A percentile compares a stretch with the other conserved stretches of the same genome.
phyloP scores from a whole-genome alignment of 2,888 invertebrate genomes.

The Pomacea canaliculata region DNA sequence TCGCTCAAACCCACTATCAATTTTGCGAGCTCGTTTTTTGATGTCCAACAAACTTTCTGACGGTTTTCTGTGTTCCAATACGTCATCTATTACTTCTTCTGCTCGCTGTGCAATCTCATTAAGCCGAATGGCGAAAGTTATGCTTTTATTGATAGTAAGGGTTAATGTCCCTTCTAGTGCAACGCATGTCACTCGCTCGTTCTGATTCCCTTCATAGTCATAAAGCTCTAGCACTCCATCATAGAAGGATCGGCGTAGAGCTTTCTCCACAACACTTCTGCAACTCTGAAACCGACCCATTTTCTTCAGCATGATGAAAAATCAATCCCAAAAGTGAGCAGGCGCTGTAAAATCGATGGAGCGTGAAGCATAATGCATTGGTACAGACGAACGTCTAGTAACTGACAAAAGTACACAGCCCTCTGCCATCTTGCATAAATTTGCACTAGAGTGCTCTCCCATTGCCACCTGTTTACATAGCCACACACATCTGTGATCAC shows the following conservation, averaged over 20 bases:
- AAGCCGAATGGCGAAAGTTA: slow-evolving; percentile 36
- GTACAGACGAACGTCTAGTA: slow-evolving; percentile 10
- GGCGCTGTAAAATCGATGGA: neutral
- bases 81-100: slow-evolving; percentile 20
- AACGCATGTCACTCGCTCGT: slow-evolving; percentile 36
- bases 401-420: slow-evolving; percentile 1
- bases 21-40: neutral
- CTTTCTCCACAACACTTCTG: slow-evolving; percentile 38
- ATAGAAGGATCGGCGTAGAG: slow-evolving; percentile 38
- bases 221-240: slow-evolving; percentile 41
- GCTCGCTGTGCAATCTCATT: slow-evolving; percentile 41
- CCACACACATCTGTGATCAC: too few species aligned
- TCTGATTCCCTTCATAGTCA: slow-evolving; percentile 35
- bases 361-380: neutral
- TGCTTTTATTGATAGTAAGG: slow-evolving; percentile 37
- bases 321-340: neutral
- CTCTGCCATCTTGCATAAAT: slow-evolving; percentile 25
- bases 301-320: neutral
- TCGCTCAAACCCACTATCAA: neutral
- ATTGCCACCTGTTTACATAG: neutral
- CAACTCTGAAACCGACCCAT: slow-evolving; percentile 40
- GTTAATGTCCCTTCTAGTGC: slow-evolving; percentile 38
- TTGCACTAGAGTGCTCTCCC: slow-evolving; percentile 17
- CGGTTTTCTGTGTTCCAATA: neutral
- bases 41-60: neutral